Evolutionary conservation across 2,113 vertebrate genomes (phyloP), one percentile per base, ranked within the genome.

Genomic region (Butorides virescens): DNA sequence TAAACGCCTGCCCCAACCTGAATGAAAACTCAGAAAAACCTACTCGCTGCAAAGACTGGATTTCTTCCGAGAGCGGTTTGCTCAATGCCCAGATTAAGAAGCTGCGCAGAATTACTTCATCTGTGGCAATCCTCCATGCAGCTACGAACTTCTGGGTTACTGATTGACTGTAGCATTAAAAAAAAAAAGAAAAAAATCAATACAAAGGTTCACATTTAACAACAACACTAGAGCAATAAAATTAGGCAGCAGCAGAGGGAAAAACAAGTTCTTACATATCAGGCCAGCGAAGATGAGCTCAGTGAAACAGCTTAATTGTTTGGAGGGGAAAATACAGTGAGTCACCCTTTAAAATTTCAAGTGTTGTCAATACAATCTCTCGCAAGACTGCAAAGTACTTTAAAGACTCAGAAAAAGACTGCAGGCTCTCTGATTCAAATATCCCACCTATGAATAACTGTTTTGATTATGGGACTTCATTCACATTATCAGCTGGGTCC

Each of bases 251-350:
- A 94, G 86, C 42, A 95, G 68, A 81, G 36, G 52, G 65, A 75
- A 90, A 82, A 96, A 93, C 93, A 97, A 95, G 94, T 94, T 86
- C 71, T 83, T 96, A 92, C 95, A 86, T 52, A 93, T 93, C 94
- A 91, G 52, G 75, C 13, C 65, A 90, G 50, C 18, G 47, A 84
- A 78, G 39, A 96, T 80, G 83, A 97, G 80, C 76, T 96, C 91
- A 96, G 67, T 19, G 26, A 95, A 88, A 76, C 21, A 68, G 74
- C 65, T 93, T 95, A 93, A 95, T 85, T 95, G 58, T 91, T 93
- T 91, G 78, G 91, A 88, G 52, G 55, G 30, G n/a, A 81, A 96
- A 92, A 95, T 78, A 80, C 39, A 81, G 75, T 97, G 96, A 97
- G 78, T 96, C 96, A 97, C 7, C 11, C 71, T 94, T 78, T 34